phyloP scores from a whole-genome alignment of 37 sponge, comb jelly and placozoan species.

The Ianthella basta region DNA sequence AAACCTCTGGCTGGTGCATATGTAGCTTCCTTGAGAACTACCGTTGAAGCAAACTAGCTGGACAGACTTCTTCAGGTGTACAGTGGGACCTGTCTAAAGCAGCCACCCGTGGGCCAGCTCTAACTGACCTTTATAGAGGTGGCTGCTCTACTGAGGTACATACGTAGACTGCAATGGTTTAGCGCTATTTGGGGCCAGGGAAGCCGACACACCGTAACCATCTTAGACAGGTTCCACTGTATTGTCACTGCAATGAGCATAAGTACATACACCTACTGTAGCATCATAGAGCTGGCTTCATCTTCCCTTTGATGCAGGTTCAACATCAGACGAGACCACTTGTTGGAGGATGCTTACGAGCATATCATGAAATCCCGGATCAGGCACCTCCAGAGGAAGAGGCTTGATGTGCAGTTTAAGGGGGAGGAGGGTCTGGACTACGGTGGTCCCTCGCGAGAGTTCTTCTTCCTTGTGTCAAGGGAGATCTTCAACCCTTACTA shows the following conservation, averaged over 20 bases:
- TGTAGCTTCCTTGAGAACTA: no score
- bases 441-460: conserved; percentile 92
- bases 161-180: no score
- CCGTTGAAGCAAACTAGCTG: no score
- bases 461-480: conserved; percentile 94
- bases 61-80: no score
- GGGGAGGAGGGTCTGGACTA: conserved; percentile 94
- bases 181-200: no score
- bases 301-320: no score
- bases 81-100: no score
- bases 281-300: no score
- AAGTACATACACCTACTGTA: background rate
- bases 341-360: conserved; percentile 83
- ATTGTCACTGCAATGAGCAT: background rate
- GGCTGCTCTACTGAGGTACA: no score
- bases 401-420: conserved; percentile 71
- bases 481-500: conserved; percentile 94
- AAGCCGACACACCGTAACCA: background rate
- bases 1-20: no score
- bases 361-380: conserved; percentile 60
- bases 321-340: conserved; percentile 80
- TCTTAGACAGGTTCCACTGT: background rate
- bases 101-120: no score
- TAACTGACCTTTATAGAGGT: no score
- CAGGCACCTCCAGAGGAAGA: conserved; percentile 75